Evolutionary conservation across 2,888 invertebrate species (phyloP), one percentile per base, ranked within the genome.

Genomic region (Dolichomitus sp.): DNA sequence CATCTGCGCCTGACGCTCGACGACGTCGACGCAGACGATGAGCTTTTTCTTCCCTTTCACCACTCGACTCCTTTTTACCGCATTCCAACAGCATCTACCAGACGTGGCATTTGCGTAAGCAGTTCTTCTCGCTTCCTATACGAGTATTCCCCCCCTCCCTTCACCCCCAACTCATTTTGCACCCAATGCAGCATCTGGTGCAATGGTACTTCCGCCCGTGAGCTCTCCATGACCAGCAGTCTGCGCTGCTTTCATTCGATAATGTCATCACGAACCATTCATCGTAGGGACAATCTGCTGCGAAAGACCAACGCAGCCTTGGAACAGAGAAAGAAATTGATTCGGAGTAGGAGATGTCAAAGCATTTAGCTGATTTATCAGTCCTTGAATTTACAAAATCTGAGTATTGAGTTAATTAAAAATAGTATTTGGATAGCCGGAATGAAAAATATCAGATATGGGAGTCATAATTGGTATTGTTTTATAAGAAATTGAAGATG

Each of bases 91-190:
- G 50, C 85, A 74, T 79, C 81, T 79, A 82, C 85, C 89, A 87
- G 89, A 89, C 87, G 87, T 84, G 85, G 86, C 90, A 90, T 91
- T 91, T 90, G 91, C 92, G 89, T 90, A 91, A 91, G 90, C 89
- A 89, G 86, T 90, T 89, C 88, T 89, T 84, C 78, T 70, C 81
- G 66, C 76, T 80, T 83, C 76, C 83, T 73, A 68, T 75, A 70
- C 57, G n/a, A 40, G 37, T n/a, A 42, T 12, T 48, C 76, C 0
- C 17, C 27, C 11, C 65, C 23, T 1, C 40, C 11, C 33, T 23
- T 23, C 23, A 23, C 23, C 23, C 23, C 23, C 23, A 23, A 23
- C 23, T 7, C 14, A 63, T 14, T 37, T 68, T 75, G 65, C 70
- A 42, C 70, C 19, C 33, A 70, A 63, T 63, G 69, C 73, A 75